phyloP scores from a whole-genome alignment of 1,140 invertebrate genomes.

The Drosophila nigromelanica region DNA sequence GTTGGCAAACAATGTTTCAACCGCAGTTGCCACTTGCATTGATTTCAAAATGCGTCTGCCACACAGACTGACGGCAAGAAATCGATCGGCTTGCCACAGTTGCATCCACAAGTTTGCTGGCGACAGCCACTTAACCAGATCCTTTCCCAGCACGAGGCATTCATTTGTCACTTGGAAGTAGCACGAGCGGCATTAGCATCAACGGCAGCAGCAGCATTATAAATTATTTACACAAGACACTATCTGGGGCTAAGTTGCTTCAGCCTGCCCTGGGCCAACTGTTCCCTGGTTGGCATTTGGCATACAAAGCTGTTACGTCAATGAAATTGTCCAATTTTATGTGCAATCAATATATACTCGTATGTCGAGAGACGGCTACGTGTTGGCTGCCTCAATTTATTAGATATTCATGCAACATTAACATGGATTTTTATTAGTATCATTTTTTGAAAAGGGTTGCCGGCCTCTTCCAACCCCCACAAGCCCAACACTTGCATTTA shows the following conservation, averaged over 20 bases:
- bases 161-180: slow-evolving; percentile 68
- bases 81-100: slow-evolving; percentile 33
- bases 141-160: slow-evolving; percentile 42
- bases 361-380: slow-evolving; percentile 38
- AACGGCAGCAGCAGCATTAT: slow-evolving; percentile 28
- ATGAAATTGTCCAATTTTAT: slow-evolving; percentile 81
- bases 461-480: slow-evolving; percentile 7
- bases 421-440: slow-evolving; percentile 83
- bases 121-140: slow-evolving; percentile 65
- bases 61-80: slow-evolving; percentile 2
- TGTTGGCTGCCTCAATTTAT: slow-evolving; percentile 80
- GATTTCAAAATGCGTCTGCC: slow-evolving; percentile 57
- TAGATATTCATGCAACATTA: slow-evolving; percentile 82
- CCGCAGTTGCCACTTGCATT: slow-evolving; percentile 69
- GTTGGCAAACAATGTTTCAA: slow-evolving; percentile 64
- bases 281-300: slow-evolving; percentile 60
- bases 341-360: slow-evolving; percentile 76
- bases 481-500: slow-evolving; percentile 6
- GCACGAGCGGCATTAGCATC: background rate
- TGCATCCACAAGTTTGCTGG: slow-evolving; percentile 4
- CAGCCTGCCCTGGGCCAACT: slow-evolving; percentile 27
- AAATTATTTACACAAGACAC: slow-evolving; percentile 73
- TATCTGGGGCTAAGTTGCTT: slow-evolving; percentile 21
- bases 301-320: slow-evolving; percentile 69
- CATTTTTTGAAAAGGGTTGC: slow-evolving; percentile 82